Conservation (phyloP, 2,888 invertebrate genomes). For the Furcula furcula region DNA sequence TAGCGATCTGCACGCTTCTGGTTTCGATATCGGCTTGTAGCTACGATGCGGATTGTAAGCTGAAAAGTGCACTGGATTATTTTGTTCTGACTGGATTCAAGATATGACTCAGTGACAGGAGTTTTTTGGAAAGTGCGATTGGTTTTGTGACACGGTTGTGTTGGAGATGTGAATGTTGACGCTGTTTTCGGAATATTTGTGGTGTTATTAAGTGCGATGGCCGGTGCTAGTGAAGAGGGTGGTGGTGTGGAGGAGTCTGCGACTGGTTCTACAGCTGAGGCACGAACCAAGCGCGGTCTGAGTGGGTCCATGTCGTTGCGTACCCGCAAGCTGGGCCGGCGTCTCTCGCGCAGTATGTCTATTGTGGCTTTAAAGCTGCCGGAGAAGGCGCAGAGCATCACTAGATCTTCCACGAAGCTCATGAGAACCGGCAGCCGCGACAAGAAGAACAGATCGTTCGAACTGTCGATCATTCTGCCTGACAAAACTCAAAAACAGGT, state of each 20-base stretch:
- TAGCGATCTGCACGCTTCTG: conserved; percentile 46
- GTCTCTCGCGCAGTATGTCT: conserved; percentile 80
- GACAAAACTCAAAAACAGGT: conserved; percentile 85
- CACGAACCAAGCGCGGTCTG: conserved; percentile 61
- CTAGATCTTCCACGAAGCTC: conserved; percentile 81
- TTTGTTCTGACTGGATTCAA: conserved; percentile 34
- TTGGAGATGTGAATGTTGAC: conserved; percentile 71
- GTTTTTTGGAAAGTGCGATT: conserved; percentile 57
- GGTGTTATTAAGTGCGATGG: conserved; percentile 65
- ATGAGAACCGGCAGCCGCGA: conserved; percentile 81
- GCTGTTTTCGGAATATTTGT: conserved; percentile 39
- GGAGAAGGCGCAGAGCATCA: conserved; percentile 83
- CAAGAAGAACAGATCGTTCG: conserved; percentile 81
- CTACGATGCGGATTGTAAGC: conserved; percentile 63
- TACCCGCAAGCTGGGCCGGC: conserved; percentile 75
- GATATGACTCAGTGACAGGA: conserved; percentile 61
- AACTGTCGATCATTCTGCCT: conserved; percentile 84
- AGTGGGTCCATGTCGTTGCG: conserved; percentile 76
- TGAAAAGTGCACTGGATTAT: conserved; percentile 54
- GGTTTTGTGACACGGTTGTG: conserved; percentile 51
- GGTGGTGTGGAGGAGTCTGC: conserved; percentile 51
- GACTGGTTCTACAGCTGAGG: conserved; percentile 34
- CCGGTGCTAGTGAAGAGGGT: conserved; percentile 68
- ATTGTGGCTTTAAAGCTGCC: conserved; percentile 79
- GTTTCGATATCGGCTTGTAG: conserved; percentile 52